Base-by-base conservation (phyloP, 2,113 vertebrate genomes). In the Diadophis punctatus region DNA sequence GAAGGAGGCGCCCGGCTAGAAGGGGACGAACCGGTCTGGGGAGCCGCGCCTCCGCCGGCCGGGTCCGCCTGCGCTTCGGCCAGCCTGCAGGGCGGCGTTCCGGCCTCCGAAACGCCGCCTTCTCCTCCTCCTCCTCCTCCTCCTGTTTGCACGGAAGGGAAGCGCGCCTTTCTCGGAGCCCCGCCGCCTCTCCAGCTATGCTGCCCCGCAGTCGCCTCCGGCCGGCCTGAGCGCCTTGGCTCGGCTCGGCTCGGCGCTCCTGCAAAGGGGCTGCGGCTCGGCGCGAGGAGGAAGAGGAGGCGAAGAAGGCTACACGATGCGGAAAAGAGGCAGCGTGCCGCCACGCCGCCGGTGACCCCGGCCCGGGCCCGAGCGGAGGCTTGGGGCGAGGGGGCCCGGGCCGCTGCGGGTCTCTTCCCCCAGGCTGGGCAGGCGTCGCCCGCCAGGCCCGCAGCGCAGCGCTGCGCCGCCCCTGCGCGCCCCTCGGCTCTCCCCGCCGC, bases 111-210 rank as follows among this genome's bases (percentile, higher is more conserved):
- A 39, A 80, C 68, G 10, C 49, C 30, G 90, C 27, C 56, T 58
- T 58, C 56, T 58, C 58, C 58, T 27, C 25, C 8, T 49, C 56
- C 60, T 63, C 60, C 11, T 1, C 84, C 30, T 68, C 27, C 39
- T 46, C 52, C 23, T 1, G 68, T 30, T 63, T 18, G 30, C 63
- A 68, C 68, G 18, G 68, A 39, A 80, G 3, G 68, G 34, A 39
- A 60, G 68, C 68, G n/a, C 68, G 68, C 34, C 8, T 39, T 80
- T 39, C 18, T 20, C n/a, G n/a, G 68, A 6, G 68, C 18, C 8
- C 0, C 0, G 0, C 49, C 30, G 51, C 90, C 39, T 48, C 14
- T 1, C 56, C 39, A 46, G 0, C 20, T 27, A 48, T 63, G 89
- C 58, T 9, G 89, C 58, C 89, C 89, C 27, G 43, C 16, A 1